Percentiles rank a stretch among this genome's conserved stretches.
These are phyloP conservation scores for Agrilus cyanescens DNA, from an alignment of 2,888 invertebrate genomes.

Conservation along the genomic window DNA sequence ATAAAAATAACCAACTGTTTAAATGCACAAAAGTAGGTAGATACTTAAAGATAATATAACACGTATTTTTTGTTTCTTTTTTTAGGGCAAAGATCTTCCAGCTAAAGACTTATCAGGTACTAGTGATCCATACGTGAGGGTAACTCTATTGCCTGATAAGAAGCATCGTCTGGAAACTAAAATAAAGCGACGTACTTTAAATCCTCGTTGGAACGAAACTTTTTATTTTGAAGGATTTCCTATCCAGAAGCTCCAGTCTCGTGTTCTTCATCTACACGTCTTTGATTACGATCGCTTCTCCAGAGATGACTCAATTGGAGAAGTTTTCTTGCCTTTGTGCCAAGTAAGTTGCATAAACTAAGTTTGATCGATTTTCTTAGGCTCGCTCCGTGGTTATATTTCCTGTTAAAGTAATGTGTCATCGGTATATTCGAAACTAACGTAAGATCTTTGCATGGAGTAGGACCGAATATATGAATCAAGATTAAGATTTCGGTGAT, in stretches of 20 bases:
- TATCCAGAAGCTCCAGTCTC: constrained; percentile 82
- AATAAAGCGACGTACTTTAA: constrained; percentile 80
- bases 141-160: constrained; percentile 81
- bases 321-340: constrained; percentile 82
- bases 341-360: constrained; percentile 49
- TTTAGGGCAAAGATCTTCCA: constrained; percentile 83
- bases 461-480: too few species aligned
- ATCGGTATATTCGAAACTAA: too few species aligned
- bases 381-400: too few species aligned
- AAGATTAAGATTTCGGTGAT: too few species aligned
- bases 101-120: constrained; percentile 88
- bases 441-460: too few species aligned
- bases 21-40: too few species aligned
- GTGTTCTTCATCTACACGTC: constrained; percentile 84
- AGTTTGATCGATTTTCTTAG: too few species aligned
- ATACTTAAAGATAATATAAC: too few species aligned
- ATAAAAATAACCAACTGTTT: too few species aligned
- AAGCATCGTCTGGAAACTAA: constrained; percentile 87
- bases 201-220: constrained; percentile 89
- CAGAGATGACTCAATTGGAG: constrained; percentile 86
- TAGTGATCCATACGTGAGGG: constrained; percentile 84
- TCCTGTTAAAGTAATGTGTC: too few species aligned
- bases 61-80: too few species aligned
- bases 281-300: constrained; percentile 93
- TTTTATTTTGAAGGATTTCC: constrained; percentile 92